Evolutionary conservation across 2,888 invertebrate species (phyloP), one percentile per base, ranked within the genome.

Genomic region (Eristalis intricaria): DNA sequence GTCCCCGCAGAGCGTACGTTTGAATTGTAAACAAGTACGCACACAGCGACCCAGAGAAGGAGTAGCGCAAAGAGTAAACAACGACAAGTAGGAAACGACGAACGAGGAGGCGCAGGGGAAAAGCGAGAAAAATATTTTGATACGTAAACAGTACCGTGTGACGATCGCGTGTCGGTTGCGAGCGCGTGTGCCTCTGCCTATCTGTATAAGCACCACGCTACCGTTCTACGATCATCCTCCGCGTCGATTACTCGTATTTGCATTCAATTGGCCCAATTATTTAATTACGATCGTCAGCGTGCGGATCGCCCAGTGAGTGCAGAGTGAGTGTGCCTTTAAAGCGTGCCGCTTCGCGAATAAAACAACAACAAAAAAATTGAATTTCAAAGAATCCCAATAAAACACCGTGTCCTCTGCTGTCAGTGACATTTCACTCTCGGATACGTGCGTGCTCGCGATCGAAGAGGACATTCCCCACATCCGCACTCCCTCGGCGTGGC

Each of bases 171-270:
- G 75, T 71, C 64, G 89, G 50, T 92, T 92, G 8, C 91, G 91
- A 88, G 50, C 60, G 13, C 90, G 91, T 22, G 78, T 91, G 50
- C 90, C 91, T 22, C 77, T 91, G 50, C 90, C 91, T 38, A 92
- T 92, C 65, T 91, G 1, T 87, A 91, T 90, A n/a, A n/a, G 89
- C 70, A 76, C 78, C 56, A 71, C 85, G 69, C 70, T 70, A 79
- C 86, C 73, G 81, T 86, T 83, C 74, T 77, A 74, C 84, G 50
- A 77, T 38, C 61, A 65, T 83, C 77, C 69, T 71, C 40, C 74
- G 75, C 69, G 69, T 80, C 73, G 71, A 43, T 58, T 71, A 19
- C 35, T 10, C 26, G 23, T 32, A 78, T 87, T 84, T 80, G 87
- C 87, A 87, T 79, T 64, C 61, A 64, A 79, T 79, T 76, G 87